Conservation (phyloP, 1,140 invertebrate species). For the Magallana angulata region DNA sequence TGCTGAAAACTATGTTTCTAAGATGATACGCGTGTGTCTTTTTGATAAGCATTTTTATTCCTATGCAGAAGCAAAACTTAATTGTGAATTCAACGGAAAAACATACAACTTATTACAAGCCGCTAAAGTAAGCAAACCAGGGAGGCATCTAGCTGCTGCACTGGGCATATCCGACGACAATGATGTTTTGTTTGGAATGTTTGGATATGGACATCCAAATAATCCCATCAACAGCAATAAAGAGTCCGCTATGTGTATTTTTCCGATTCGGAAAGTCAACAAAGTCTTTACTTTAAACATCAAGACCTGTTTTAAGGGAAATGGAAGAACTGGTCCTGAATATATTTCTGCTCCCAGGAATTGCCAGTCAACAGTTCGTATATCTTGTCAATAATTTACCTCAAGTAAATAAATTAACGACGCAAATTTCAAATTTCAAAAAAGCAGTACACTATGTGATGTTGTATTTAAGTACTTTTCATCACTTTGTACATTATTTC, state of each 20-base stretch:
- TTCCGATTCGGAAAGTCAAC: slow-evolving; percentile 94
- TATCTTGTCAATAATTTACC: too few relatives aligned
- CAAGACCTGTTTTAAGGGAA: slow-evolving; percentile 91
- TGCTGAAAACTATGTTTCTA: slow-evolving; percentile 93
- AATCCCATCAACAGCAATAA: slow-evolving; percentile 85
- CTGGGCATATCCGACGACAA: slow-evolving; percentile 91
- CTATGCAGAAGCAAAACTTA: slow-evolving; percentile 97
- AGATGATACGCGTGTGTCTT: slow-evolving; percentile 96
- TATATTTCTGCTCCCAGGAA: slow-evolving; percentile 65
- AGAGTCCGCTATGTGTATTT: slow-evolving; percentile 94
- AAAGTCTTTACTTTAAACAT: slow-evolving; percentile 99
- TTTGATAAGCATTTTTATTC: slow-evolving; percentile 98
- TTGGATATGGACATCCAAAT: slow-evolving; percentile 89
- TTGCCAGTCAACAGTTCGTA: slow-evolving; percentile 55
- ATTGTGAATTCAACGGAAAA: slow-evolving; percentile 90
- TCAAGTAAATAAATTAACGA: too few relatives aligned
- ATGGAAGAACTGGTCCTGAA: slow-evolving; percentile 75
- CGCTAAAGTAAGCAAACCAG: slow-evolving; percentile 94
- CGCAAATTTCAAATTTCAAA: too few relatives aligned
- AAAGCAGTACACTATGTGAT: too few relatives aligned
- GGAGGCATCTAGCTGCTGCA: slow-evolving; percentile 91
- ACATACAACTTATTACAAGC: slow-evolving; percentile 95
- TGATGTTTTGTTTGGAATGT: slow-evolving; percentile 96
- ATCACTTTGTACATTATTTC: too few relatives aligned
- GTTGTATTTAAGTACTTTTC: too few relatives aligned